A percentile compares a stretch with the other conserved stretches of the same genome.
Conservation (phyloP, 2,113 vertebrate genomes). For the Coracopsis vasa region DNA sequence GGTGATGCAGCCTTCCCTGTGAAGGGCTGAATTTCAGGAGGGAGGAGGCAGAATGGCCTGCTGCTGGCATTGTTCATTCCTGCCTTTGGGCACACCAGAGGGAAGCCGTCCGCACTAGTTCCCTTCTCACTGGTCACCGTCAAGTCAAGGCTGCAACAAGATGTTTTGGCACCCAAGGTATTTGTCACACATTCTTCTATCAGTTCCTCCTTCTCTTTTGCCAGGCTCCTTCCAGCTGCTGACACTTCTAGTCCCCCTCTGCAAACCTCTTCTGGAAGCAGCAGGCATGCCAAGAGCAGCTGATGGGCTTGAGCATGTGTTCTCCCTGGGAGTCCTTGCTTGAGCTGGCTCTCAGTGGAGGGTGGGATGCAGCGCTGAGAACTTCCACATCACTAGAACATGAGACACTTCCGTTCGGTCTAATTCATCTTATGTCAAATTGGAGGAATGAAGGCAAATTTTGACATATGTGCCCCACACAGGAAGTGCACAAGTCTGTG, state of each 20-base stretch:
- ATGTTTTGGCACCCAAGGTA: background rate
- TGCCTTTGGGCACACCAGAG: background rate
- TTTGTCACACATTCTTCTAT: fast-evolving
- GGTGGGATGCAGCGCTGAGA: background rate
- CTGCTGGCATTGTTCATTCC: background rate
- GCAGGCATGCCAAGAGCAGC: background rate
- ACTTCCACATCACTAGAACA: background rate
- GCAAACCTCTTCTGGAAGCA: background rate
- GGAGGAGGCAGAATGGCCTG: background rate
- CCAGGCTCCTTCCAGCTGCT: background rate
- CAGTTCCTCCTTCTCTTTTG: background rate
- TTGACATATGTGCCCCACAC: background rate
- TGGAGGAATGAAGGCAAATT: background rate
- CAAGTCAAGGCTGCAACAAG: background rate
- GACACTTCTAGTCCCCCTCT: background rate
- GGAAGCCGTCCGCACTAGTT: background rate
- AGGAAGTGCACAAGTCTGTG: background rate
- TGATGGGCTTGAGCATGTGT: background rate
- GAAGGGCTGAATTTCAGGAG: background rate
- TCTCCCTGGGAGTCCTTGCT: background rate
- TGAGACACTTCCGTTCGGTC: background rate
- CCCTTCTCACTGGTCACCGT: background rate
- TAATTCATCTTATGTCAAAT: background rate
- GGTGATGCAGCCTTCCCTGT: background rate
- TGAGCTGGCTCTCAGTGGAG: background rate